Conservation (phyloP, 2,797 vertebrate genomes). For the Anguilla marmorata region DNA sequence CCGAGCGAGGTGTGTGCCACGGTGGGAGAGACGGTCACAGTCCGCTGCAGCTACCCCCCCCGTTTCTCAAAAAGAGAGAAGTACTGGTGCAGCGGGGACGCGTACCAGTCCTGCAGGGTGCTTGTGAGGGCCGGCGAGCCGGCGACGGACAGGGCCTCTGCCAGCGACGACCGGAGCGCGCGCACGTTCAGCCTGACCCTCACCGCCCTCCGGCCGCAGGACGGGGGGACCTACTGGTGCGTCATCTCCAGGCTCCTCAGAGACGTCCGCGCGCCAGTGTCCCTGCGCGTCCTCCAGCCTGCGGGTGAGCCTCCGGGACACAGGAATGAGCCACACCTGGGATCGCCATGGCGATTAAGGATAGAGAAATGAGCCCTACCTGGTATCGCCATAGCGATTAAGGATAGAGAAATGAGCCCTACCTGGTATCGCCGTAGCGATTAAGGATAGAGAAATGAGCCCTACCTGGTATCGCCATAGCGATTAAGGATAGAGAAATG, state of each 20-base stretch:
- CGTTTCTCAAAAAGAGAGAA: slow-evolving; percentile 49
- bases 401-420: no score
- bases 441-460: no score
- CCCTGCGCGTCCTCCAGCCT: slow-evolving; percentile 38
- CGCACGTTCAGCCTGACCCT: slow-evolving; percentile 59
- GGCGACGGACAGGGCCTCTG: slow-evolving; percentile 37
- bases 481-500: no score
- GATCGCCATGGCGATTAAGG: no score
- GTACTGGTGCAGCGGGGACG: slow-evolving; percentile 64
- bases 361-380: no score
- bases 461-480: no score
- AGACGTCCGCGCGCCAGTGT: slow-evolving; percentile 43
- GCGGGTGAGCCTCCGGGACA: slow-evolving; percentile 46
- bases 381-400: no score
- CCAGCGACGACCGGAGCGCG: slow-evolving; percentile 49
- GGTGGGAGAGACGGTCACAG: slow-evolving; percentile 34
- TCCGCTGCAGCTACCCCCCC: slow-evolving; percentile 52
- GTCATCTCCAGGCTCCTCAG: slow-evolving; percentile 43
- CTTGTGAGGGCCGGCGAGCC: slow-evolving; percentile 49
- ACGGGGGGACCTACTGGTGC: slow-evolving; percentile 64
- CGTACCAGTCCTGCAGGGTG: slow-evolving; percentile 46
- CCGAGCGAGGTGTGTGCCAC: slow-evolving; percentile 45
- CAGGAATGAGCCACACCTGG: no score
- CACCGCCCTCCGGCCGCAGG: slow-evolving; percentile 44
- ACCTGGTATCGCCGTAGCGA: no score